These are phyloP conservation scores for Drosophila virilis DNA, from an alignment of 1,140 invertebrate genomes.

Conservation along the genomic window DNA sequence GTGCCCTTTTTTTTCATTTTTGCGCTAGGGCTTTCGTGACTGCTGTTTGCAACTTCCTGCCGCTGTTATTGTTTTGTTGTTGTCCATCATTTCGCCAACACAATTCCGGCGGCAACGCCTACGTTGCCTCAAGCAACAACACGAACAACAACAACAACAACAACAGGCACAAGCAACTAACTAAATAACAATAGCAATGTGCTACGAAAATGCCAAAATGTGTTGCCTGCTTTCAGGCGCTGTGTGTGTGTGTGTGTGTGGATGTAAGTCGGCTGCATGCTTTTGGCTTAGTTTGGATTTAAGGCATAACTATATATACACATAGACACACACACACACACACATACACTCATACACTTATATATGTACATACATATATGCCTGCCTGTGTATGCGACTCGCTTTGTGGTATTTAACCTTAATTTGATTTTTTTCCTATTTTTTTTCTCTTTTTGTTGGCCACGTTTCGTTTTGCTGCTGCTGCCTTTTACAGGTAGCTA, in stretches of 20 bases:
- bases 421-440: slow-evolving; percentile 69
- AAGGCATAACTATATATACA: slow-evolving; percentile 39
- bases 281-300: slow-evolving; percentile 63
- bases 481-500: slow-evolving; percentile 57
- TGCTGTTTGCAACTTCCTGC: slow-evolving; percentile 77
- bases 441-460: slow-evolving; percentile 30
- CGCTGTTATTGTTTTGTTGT: slow-evolving; percentile 47
- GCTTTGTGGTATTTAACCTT: slow-evolving; percentile 83
- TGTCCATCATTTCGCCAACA: slow-evolving; percentile 79
- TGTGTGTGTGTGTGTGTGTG: slow-evolving; percentile 36
- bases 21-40: slow-evolving; percentile 61
- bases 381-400: slow-evolving; percentile 47
- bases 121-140: slow-evolving; percentile 36
- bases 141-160: slow-evolving; percentile 33
- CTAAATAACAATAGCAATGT: slow-evolving; percentile 47
- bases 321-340: neutral
- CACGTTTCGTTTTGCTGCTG: slow-evolving; percentile 39
- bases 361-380: slow-evolving; percentile 18
- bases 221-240: slow-evolving; percentile 78
- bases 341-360: neutral
- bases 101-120: slow-evolving; percentile 77
- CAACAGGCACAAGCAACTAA: slow-evolving; percentile 5
- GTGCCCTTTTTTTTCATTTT: slow-evolving; percentile 60
- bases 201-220: slow-evolving; percentile 71
- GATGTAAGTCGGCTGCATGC: slow-evolving; percentile 42